Evolutionary conservation across 2,888 invertebrate species (phyloP).

Genomic region (Noctua fimbriata): DNA sequence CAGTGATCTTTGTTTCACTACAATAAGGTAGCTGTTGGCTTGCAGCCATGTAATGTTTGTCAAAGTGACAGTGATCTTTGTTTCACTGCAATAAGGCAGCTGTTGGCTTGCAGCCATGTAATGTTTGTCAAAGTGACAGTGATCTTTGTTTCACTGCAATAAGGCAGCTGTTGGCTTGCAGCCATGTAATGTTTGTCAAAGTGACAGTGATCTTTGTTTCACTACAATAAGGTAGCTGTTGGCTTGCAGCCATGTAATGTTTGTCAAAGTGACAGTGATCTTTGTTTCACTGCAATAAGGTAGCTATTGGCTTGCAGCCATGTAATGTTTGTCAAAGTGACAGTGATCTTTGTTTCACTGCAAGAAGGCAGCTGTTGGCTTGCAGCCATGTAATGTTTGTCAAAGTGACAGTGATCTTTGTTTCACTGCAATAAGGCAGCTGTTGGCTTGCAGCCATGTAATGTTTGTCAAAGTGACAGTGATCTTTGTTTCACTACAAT

Average conservation of each 20-base stretch:
- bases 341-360: not conserved
- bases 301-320: not conserved
- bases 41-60: not conserved
- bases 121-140: not conserved
- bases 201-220: not conserved
- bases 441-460: not conserved
- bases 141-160: not conserved
- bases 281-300: not conserved
- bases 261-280: too few species aligned
- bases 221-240: not conserved
- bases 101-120: not conserved
- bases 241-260: not conserved
- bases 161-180: not conserved
- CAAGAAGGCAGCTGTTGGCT: not conserved
- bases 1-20: not conserved
- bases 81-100: not conserved
- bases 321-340: not conserved
- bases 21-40: not conserved
- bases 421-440: not conserved
- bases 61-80: not conserved
- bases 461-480: not conserved
- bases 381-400: not conserved
- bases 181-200: not conserved
- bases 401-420: not conserved
- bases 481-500: not conserved